phyloP scores from a whole-genome alignment of 2,797 vertebrate genomes.

The Steatocranus sp. region DNA sequence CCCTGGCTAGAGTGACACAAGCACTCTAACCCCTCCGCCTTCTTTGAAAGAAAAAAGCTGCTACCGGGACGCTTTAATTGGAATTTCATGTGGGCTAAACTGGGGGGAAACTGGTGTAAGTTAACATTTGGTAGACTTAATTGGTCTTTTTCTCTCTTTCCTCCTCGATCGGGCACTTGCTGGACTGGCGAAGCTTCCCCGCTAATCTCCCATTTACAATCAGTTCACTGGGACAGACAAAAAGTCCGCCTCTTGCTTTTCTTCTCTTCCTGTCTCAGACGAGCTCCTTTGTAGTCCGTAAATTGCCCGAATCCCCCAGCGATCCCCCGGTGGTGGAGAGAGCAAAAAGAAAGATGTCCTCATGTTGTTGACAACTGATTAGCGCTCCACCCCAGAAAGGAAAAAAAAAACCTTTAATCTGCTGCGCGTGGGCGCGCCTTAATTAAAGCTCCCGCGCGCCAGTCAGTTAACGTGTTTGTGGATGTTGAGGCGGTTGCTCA shows the following conservation, averaged over 20 bases:
- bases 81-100: conserved; percentile 98
- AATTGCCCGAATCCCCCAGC: conserved; percentile 92
- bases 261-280: conserved; percentile 96
- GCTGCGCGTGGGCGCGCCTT: conserved; percentile 85
- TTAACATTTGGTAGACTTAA: conserved; percentile 99
- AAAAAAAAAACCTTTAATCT: conserved; percentile 69
- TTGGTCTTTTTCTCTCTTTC: conserved; percentile 92
- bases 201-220: conserved; percentile 99
- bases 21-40: conserved; percentile 27
- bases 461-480: conserved; percentile 98
- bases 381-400: conserved; percentile 10
- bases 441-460: conserved; percentile 90
- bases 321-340: conserved; percentile 84
- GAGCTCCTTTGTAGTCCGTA: conserved; percentile 92
- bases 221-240: conserved; percentile 98
- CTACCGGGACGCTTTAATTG: conserved; percentile 91
- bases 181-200: conserved; percentile 87
- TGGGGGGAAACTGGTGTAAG: conserved; percentile 92
- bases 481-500: conserved; percentile 92
- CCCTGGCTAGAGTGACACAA: conserved; percentile 78
- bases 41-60: conserved; percentile 3
- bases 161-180: conserved; percentile 81
- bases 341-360: conserved; percentile 78
- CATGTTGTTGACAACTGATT: conserved; percentile 96
- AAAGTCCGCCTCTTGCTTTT: conserved; percentile 96